Percentiles rank a stretch among this genome's conserved stretches.
phyloP scores from a whole-genome alignment of 1,140 invertebrate genomes.

The Megalopta genalis region DNA sequence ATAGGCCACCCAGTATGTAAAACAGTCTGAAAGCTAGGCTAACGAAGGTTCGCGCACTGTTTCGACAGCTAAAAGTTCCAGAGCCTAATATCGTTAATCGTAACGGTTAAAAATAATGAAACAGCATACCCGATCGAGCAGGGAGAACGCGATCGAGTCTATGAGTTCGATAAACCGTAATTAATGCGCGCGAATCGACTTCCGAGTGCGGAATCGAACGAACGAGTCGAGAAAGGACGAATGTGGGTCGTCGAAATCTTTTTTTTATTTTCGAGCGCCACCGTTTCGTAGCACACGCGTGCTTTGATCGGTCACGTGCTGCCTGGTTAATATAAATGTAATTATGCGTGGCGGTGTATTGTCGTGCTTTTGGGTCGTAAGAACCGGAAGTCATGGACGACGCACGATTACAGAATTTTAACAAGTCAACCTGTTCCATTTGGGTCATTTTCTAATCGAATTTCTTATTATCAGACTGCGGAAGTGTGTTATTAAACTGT shows the following conservation, averaged over 20 bases:
- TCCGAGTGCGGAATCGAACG: not conserved
- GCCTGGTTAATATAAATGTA: slow-evolving; percentile 12
- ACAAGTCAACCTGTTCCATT: slow-evolving; percentile 2
- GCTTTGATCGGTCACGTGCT: not conserved
- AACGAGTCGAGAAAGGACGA: not conserved
- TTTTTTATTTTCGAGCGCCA: not conserved
- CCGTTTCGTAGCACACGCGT: not conserved
- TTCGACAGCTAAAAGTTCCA: not conserved
- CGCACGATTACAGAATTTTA: slow-evolving; percentile 10
- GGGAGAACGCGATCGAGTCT: not conserved
- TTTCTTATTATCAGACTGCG: not conserved
- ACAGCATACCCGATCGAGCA: slow-evolving; percentile 7
- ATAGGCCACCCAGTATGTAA: not conserved
- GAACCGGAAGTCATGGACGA: slow-evolving; percentile 28
- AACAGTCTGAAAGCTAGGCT: not conserved
- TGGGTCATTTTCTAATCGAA: not conserved
- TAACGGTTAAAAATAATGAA: slow-evolving; percentile 2
- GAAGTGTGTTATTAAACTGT: no score
- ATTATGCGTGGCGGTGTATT: slow-evolving; percentile 18
- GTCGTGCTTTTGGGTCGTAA: slow-evolving; percentile 15
- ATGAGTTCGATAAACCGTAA: slow-evolving; percentile 7
- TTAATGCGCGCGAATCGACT: slow-evolving; percentile 12
- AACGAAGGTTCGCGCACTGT: not conserved
- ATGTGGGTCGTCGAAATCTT: slow-evolving; percentile 25
- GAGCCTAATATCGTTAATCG: slow-evolving; percentile 23